A percentile compares a stretch with the other conserved stretches of the same genome.
Evolutionary conservation across 2,888 invertebrate species (phyloP).

Genomic region (Electrophaes corylata): DNA sequence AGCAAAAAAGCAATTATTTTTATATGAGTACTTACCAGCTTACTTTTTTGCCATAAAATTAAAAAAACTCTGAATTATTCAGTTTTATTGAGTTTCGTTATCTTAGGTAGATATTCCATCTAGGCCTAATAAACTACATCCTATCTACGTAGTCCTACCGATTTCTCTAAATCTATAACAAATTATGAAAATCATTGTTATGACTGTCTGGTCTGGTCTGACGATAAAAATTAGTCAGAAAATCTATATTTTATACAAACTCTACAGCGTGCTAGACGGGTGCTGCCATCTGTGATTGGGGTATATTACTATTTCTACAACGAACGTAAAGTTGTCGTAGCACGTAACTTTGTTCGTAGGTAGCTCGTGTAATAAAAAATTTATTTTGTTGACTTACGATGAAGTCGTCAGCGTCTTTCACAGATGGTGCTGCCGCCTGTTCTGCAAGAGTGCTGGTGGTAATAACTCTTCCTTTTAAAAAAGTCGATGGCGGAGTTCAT

Average conservation of each 20-base stretch:
- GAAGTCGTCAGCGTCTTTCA: not conserved
- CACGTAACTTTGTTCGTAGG: not conserved
- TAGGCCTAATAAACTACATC: too few species aligned
- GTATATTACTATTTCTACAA: not conserved
- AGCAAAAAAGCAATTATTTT: too few species aligned
- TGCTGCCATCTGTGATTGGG: slow-evolving; percentile 22
- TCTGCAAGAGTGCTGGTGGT: not conserved
- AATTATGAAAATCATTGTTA: too few species aligned
- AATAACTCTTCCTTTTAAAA: not conserved
- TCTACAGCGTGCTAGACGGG: not conserved
- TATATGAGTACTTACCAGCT: too few species aligned
- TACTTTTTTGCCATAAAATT: too few species aligned
- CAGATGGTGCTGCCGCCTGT: slow-evolving; percentile 18
- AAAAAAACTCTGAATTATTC: too few species aligned
- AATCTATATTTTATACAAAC: not conserved
- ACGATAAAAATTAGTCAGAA: too few species aligned
- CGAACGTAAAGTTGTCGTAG: slow-evolving; percentile 3
- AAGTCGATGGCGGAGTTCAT: not conserved
- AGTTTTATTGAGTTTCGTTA: too few species aligned
- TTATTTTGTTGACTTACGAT: not conserved
- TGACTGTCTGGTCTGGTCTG: too few species aligned
- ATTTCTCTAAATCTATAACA: too few species aligned
- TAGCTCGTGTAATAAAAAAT: not conserved
- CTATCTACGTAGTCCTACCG: too few species aligned
- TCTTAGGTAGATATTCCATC: too few species aligned